Evolutionary conservation across 2,113 vertebrate genomes (phyloP), one percentile per base, ranked within the genome.

Genomic region (Microcebus ravelobensis): DNA sequence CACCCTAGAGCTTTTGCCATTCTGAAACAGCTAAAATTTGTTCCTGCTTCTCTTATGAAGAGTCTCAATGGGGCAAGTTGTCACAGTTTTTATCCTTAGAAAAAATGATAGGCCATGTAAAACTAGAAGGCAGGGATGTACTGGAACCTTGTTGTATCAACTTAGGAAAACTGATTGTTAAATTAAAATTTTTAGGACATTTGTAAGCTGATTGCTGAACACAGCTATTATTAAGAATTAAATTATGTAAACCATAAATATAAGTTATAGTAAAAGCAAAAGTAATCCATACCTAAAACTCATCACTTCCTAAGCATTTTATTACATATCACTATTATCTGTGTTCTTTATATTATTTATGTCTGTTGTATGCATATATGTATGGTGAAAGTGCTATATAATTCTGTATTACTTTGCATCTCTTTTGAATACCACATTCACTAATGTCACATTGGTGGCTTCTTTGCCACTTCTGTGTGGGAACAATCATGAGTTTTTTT

Each of bases 101-200:
- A n/a, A n/a, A 59, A 73, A 39, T 15, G 63, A 17, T 29, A 57
- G 5, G n/a, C n/a, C 39, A 29, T 15, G 1, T 80, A 42, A 80
- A 73, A 42, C 10, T 57, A 9, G 63, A 73, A 42, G 6, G 1
- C 0, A 1, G n/a, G 18, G 2, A 3, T 55, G 1, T 50, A 4
- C 5, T 63, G 14, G 14, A 77, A 23, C 17, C 23, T 61, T 3
- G 15, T 73, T 45, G 8, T 61, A 59, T 23, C 48, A 50, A 23
- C 1, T 65, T 77, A 3, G 13, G 7, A 87, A 14, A 70, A 59
- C 3, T n/a, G 10, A 29, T 17, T 59, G 25, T 36, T 14, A 68
- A 42, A 21, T 77, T 27, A 63, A 68, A 42, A 15, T 67, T n/a
- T 57, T 42, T 5, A 15, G 8, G 6, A 48, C 18, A 27, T 77